Percentiles rank a stretch among this genome's conserved stretches.
These are phyloP conservation scores for Armadillidium nasatum DNA, from an alignment of 1,140 invertebrate genomes.

Conservation along the genomic window DNA sequence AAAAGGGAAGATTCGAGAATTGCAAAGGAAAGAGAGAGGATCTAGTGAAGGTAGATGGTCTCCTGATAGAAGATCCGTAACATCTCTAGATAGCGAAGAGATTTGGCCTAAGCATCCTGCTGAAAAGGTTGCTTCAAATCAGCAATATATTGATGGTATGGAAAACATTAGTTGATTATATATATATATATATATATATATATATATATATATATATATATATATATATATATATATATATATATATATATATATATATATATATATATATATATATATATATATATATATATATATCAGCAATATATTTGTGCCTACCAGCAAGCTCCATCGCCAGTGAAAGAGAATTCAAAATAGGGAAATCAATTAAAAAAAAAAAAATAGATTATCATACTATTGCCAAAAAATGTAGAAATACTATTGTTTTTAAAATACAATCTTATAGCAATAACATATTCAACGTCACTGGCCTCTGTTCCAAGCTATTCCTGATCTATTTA, in stretches of 20 bases:
- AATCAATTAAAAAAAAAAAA: too few relatives aligned
- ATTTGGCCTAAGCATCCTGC: background rate
- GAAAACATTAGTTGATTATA: background rate
- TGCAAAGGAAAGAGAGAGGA: constrained; percentile 26
- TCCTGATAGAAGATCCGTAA: background rate
- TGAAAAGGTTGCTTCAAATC: background rate
- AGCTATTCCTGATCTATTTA: too few relatives aligned
- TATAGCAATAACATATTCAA: too few relatives aligned
- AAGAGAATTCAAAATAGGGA: too few relatives aligned
- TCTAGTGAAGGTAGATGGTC: constrained; percentile 10
- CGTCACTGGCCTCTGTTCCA: too few relatives aligned
- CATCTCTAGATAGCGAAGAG: background rate
- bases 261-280: constrained; percentile 6
- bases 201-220: constrained; percentile 2
- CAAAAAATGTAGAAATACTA: too few relatives aligned
- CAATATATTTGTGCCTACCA: too few relatives aligned
- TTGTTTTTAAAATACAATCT: too few relatives aligned
- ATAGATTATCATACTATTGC: too few relatives aligned
- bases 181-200: constrained; percentile 5
- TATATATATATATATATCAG: too few relatives aligned
- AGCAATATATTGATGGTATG: background rate
- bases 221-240: constrained; percentile 2
- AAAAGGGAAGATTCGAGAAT: constrained; percentile 35
- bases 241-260: background rate
- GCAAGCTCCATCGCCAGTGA: too few relatives aligned